Percentiles rank a stretch among this genome's conserved stretches.
phyloP scores from a whole-genome alignment of 2,113 vertebrate species.

The Hypocryptadius cinnamomeus region DNA sequence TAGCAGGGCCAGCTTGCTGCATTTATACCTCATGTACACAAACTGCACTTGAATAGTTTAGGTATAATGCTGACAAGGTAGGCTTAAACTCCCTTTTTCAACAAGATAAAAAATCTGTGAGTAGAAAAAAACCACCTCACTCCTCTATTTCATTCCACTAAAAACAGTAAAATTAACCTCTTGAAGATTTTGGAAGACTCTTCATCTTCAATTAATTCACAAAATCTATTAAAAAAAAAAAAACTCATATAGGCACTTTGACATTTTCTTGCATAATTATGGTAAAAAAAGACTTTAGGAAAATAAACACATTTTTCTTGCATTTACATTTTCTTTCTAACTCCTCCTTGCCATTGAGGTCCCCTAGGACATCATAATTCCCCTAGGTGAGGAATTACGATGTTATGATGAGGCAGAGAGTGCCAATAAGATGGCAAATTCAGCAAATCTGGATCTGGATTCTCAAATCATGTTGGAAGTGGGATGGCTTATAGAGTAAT shows the following conservation, averaged over 20 bases:
- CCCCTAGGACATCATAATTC: neutral
- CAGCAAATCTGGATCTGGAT: neutral
- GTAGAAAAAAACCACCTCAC: neutral
- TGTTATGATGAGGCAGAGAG: neutral
- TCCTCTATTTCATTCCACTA: neutral
- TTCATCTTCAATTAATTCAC: neutral
- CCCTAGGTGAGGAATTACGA: neutral
- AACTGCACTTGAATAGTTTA: neutral
- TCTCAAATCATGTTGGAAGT: neutral
- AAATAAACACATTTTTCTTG: neutral
- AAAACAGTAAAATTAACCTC: neutral
- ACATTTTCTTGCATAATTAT: neutral
- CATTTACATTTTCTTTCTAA: neutral
- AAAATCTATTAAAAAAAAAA: too few relatives aligned
- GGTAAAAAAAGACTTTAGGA: neutral
- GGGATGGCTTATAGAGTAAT: neutral
- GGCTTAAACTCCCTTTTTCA: neutral
- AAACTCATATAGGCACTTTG: neutral
- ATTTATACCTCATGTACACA: neutral
- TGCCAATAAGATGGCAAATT: neutral
- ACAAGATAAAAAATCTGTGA: neutral
- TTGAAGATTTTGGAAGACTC: neutral
- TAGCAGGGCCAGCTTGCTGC: neutral
- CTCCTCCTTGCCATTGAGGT: neutral
- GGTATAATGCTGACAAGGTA: accelerated